A percentile compares a stretch with the other conserved stretches of the same genome.
phyloP scores from a whole-genome alignment of 2,113 vertebrate genomes.

The Charadrius vociferus region DNA sequence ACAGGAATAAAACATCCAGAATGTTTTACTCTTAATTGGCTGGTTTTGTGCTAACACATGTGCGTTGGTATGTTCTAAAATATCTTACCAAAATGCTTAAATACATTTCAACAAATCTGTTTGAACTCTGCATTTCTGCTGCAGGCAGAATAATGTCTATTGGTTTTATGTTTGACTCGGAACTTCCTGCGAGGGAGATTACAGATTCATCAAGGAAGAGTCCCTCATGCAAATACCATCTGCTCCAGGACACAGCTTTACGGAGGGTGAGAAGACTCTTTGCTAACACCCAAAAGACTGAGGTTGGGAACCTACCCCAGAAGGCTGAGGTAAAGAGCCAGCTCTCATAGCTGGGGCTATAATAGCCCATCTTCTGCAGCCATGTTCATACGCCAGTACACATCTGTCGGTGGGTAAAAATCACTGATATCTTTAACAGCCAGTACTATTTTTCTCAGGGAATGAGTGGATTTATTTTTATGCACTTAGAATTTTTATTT shows the following conservation, averaged over 20 bases:
- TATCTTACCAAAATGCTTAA: constrained; percentile 15
- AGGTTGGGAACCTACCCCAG: neutral
- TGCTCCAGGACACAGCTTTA: neutral
- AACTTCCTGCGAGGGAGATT: neutral
- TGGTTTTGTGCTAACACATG: constrained; percentile 12
- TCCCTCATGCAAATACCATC: neutral
- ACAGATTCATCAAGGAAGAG: neutral
- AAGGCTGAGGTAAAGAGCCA: neutral
- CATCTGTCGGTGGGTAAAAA: neutral
- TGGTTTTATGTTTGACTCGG: neutral
- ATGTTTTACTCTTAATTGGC: constrained; percentile 34
- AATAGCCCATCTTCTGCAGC: neutral
- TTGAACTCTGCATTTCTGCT: constrained; percentile 18
- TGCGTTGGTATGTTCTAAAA: neutral
- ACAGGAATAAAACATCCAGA: neutral
- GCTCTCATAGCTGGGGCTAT: neutral
- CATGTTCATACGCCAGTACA: fast-evolving
- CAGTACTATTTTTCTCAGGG: neutral
- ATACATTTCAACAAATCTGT: constrained; percentile 45
- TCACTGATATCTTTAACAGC: neutral
- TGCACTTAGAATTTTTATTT: neutral
- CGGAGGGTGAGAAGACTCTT: neutral
- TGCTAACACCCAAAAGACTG: neutral
- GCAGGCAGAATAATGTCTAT: constrained; percentile 6
- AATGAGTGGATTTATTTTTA: neutral